Evolutionary conservation across 2,113 vertebrate species (phyloP).

Genomic region (Brachionichthys hirsutus): DNA sequence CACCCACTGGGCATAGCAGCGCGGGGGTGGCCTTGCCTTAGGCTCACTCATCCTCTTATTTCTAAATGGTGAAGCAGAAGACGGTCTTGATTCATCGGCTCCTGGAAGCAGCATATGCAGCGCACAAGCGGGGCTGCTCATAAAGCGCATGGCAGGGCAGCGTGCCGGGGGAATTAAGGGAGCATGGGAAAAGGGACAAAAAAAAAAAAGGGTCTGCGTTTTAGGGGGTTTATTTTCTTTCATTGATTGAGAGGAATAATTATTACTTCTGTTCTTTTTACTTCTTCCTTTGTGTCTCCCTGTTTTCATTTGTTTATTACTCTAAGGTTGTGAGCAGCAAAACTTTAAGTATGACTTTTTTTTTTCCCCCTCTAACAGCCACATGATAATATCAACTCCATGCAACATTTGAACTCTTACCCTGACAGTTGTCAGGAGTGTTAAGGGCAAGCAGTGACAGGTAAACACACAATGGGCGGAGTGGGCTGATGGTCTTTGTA

Average conservation of each 20-base stretch:
- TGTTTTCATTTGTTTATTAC: slow-evolving; percentile 39
- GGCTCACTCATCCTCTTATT: slow-evolving; percentile 48
- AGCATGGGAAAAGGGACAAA: slow-evolving; percentile 2
- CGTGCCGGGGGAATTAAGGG: slow-evolving; percentile 51
- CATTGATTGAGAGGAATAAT: slow-evolving; percentile 17
- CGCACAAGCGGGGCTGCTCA: slow-evolving; percentile 36
- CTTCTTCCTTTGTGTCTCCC: slow-evolving; percentile 18
- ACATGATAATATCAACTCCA: slow-evolving; percentile 70
- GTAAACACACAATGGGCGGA: slow-evolving; percentile 41
- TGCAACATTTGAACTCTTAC: slow-evolving; percentile 56
- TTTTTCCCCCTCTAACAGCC: slow-evolving; percentile 47
- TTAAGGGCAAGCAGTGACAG: slow-evolving; percentile 43
- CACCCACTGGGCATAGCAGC: slow-evolving; percentile 37
- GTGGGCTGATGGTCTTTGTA: slow-evolving; percentile 44
- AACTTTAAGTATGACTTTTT: slow-evolving; percentile 25
- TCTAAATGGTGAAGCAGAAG: slow-evolving; percentile 41
- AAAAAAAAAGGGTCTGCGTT: slow-evolving; percentile 36
- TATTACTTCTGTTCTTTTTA: slow-evolving; percentile 13
- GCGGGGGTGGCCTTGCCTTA: slow-evolving; percentile 39
- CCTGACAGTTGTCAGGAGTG: slow-evolving; percentile 42
- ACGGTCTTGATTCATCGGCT: slow-evolving; percentile 62
- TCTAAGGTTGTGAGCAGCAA: slow-evolving; percentile 51
- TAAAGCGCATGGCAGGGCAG: slow-evolving; percentile 45
- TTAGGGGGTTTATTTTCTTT: slow-evolving; percentile 8
- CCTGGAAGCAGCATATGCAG: slow-evolving; percentile 64